Base-by-base conservation (phyloP, 2,113 vertebrate genomes). In the Lepisosteus oculatus region DNA sequence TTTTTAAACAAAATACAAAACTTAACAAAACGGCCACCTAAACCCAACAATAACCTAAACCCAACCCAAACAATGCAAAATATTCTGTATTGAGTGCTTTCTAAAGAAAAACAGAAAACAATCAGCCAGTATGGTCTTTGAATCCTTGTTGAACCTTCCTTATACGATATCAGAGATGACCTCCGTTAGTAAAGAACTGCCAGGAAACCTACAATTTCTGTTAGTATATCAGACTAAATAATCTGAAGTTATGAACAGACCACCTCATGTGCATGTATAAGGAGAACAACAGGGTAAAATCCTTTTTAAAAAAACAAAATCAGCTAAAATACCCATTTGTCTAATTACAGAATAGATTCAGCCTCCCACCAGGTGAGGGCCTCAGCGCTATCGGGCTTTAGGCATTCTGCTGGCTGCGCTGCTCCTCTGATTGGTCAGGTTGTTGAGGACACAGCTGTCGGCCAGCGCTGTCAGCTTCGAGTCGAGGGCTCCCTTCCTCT, bases 371-470 rank as follows among this genome's bases (percentile, higher is more conserved):
- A 42, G n/a, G 59, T 8, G 12, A 11, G 6, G 15, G 3, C 43
- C 42, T 65, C 0, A 70, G 70, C 74, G 83, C 80, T 92, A 91
- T 87, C 89, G 91, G 76, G 88, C 84, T 86, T 92, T 93, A 11
- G 86, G 88, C 0, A 84, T 73, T 65, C 84, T 79, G 78, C 86
- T 88, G 76, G 79, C 88, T 3, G 87, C 74, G 47, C 68, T 87
- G 78, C 42, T 75, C 42, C 89, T 89, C 67, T 87, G 82, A 72
- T 90, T 83, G 29, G 85, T 87, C 54, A 94, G 85, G 59, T 91
- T 83, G 65, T 87, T 88, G 7, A 87, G 83, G 64, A 92, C 85
- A 7, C 86, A 92, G 77, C 77, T 91, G 77, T 90, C 84, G 0
- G 89, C 84, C 80, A 90, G 73, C 0, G 86, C 86, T 6, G 72